These are phyloP conservation scores for Lasioglossum marginatum DNA, from an alignment of 2,888 invertebrate genomes.

Conservation along the genomic window DNA sequence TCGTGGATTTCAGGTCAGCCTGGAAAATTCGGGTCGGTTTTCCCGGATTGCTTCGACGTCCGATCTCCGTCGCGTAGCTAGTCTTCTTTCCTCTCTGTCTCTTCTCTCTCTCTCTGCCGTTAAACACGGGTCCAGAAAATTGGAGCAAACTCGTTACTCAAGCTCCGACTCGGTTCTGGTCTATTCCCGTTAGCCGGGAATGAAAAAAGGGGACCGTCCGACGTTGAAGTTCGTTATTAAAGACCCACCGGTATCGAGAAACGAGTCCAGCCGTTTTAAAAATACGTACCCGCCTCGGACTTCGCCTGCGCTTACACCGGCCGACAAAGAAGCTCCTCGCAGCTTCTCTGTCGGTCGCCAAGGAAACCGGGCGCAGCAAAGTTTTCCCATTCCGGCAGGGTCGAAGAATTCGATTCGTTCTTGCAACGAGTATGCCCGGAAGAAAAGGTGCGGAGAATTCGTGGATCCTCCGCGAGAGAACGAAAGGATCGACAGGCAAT, in stretches of 20 bases:
- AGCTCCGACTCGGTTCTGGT: conserved; percentile 1
- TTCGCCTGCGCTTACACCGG: background rate
- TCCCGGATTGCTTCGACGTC: background rate
- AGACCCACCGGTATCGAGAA: conserved; percentile 13
- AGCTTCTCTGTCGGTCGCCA: background rate
- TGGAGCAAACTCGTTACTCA: conserved; percentile 7
- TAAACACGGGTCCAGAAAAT: conserved; percentile 11
- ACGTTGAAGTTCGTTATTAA: conserved; percentile 17
- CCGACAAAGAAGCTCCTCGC: background rate
- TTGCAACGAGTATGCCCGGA: background rate
- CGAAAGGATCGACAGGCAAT: background rate
- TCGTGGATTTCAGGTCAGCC: background rate
- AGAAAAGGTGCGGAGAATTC: background rate
- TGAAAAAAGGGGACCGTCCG: conserved; percentile 5
- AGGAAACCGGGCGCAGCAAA: background rate
- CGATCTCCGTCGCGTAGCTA: background rate
- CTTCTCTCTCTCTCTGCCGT: background rate
- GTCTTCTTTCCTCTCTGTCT: background rate
- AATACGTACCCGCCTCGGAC: conserved; percentile 9
- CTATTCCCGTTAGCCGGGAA: conserved; percentile 12
- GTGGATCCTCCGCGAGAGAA: background rate
- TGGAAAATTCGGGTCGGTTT: background rate
- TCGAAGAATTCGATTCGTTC: background rate
- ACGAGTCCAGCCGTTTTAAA: conserved; percentile 35
- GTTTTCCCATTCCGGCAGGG: background rate